A percentile compares a stretch with the other conserved stretches of the same genome.
Evolutionary conservation across 2,888 invertebrate species (phyloP).

Genomic region (Erebia aethiops): DNA sequence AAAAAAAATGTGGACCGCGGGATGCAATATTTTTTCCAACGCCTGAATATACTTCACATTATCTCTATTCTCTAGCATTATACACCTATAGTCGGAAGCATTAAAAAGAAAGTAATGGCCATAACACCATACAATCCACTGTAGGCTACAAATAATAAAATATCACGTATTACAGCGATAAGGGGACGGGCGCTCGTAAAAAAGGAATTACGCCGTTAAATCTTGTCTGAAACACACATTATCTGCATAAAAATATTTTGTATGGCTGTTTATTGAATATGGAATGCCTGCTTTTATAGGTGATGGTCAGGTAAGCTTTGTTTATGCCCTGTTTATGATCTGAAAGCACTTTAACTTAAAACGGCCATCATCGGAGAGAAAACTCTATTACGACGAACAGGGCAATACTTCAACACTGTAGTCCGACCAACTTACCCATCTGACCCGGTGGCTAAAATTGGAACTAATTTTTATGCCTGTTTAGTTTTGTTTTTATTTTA

Average conservation of each 20-base stretch:
- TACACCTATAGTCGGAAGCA: slow-evolving; percentile 43
- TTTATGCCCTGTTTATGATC: no score
- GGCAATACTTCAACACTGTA: no score
- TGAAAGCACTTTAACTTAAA: no score
- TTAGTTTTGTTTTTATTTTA: no score
- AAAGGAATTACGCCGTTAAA: slow-evolving; percentile 51
- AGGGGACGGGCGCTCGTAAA: slow-evolving; percentile 46
- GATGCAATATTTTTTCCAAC: background rate
- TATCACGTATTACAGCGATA: slow-evolving; percentile 46
- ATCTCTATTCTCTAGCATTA: background rate
- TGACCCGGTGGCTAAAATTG: no score
- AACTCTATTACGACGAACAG: no score
- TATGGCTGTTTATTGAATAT: slow-evolving; percentile 32
- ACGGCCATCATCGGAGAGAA: no score
- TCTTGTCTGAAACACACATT: slow-evolving; percentile 45
- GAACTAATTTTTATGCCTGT: no score
- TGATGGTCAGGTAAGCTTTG: slow-evolving; percentile 39
- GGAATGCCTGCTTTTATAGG: slow-evolving; percentile 36
- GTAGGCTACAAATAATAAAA: slow-evolving; percentile 48
- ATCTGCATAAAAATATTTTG: slow-evolving; percentile 44
- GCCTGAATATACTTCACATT: background rate
- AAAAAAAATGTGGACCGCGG: background rate
- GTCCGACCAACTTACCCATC: no score
- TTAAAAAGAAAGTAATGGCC: slow-evolving; percentile 40
- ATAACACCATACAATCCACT: slow-evolving; percentile 43